Percentiles rank a stretch among this genome's conserved stretches.
These are phyloP conservation scores for Caenorhabditis auriculariae DNA, from an alignment of 2,888 invertebrate species.

Conservation along the genomic window DNA sequence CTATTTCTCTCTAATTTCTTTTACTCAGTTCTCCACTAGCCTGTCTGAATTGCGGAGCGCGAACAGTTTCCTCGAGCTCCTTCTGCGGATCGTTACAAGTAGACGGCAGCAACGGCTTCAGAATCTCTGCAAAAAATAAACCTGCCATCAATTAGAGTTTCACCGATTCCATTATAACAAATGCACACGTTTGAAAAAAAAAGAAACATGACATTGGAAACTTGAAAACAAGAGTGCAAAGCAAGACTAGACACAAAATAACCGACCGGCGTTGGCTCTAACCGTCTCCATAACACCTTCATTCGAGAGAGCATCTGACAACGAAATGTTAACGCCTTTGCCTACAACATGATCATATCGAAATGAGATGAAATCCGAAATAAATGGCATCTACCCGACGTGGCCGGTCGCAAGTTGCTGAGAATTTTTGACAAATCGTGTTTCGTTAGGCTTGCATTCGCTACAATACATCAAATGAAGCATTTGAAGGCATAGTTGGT, in stretches of 20 bases:
- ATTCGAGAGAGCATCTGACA: slow-evolving; percentile 42
- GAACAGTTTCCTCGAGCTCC: slow-evolving; percentile 56
- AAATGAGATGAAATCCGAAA: no score
- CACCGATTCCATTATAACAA: no score
- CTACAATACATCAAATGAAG: no score
- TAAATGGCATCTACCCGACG: no score
- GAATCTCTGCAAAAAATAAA: slow-evolving; percentile 17
- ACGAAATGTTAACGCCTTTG: slow-evolving; percentile 16
- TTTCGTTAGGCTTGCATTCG: neutral
- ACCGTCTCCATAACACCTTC: slow-evolving; percentile 37
- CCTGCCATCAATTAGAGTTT: no score
- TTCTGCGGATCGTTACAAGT: slow-evolving; percentile 24
- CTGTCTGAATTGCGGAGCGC: slow-evolving; percentile 60
- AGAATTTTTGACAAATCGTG: slow-evolving; percentile 3
- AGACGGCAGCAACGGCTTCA: slow-evolving; percentile 49
- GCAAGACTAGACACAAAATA: neutral
- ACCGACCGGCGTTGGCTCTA: slow-evolving; percentile 30
- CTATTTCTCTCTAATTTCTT: no score
- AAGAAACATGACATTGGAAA: no score
- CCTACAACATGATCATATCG: no score
- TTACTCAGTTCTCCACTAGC: no score
- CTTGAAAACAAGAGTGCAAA: no score
- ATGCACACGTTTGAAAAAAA: no score
- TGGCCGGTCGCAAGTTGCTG: slow-evolving; percentile 10
- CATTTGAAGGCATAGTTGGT: no score